A percentile compares a stretch with the other conserved stretches of the same genome.
Conservation (phyloP, 2,888 invertebrate genomes). For the Sminthurides aquaticus region DNA sequence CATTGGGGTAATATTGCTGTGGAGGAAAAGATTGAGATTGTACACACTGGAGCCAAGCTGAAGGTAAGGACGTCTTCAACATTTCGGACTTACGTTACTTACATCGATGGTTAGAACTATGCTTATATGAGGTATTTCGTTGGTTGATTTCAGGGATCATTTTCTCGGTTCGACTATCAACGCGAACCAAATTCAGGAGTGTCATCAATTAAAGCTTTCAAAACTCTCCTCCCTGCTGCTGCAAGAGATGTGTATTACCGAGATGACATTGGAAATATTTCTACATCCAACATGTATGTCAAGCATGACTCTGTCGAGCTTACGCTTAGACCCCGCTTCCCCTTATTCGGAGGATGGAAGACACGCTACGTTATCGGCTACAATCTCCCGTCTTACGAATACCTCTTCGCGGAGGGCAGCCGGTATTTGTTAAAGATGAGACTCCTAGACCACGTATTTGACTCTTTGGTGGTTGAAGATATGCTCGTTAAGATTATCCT, state of each 20-base stretch:
- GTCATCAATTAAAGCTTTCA: conserved; percentile 84
- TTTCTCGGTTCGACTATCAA: conserved; percentile 96
- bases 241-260: conserved; percentile 94
- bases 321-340: conserved; percentile 92
- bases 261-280: conserved; percentile 98
- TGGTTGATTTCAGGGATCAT: conserved; percentile 65
- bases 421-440: conserved; percentile 84
- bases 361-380: conserved; percentile 94
- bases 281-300: conserved; percentile 84
- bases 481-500: conserved; percentile 79
- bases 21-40: conserved; percentile 85
- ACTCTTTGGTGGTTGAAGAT: conserved; percentile 92
- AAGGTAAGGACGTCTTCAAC: conserved; percentile 58
- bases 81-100: background rate
- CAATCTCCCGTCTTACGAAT: conserved; percentile 95
- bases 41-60: conserved; percentile 84
- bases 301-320: conserved; percentile 88
- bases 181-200: conserved; percentile 80
- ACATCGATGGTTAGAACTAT: background rate
- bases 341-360: conserved; percentile 98
- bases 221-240: conserved; percentile 65
- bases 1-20: conserved; percentile 99
- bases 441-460: conserved; percentile 90
- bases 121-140: background rate
- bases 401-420: conserved; percentile 64